Base-by-base conservation (phyloP, 2,888 invertebrate species). In the Aethes cnicana region DNA sequence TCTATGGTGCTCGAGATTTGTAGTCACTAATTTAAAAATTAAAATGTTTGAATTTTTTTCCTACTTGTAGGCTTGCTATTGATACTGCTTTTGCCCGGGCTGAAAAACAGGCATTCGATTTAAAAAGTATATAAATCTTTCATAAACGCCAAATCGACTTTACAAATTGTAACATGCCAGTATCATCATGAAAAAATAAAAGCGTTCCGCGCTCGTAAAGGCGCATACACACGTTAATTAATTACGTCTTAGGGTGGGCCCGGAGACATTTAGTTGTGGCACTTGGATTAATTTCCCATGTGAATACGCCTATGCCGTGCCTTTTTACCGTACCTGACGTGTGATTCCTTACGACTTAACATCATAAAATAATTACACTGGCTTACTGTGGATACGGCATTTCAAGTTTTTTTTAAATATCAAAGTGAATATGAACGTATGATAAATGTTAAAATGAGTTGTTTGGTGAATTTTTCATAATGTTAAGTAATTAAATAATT, bases 281-380 rank as follows among this genome's bases (percentile, higher is more conserved):
- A 84, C 80, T 87, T 78, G 57, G 68, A 44, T 64, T 84, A 78
- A 88, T 87, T 88, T 88, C 87, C 87, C 87, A 69, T 66, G 83
- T 74, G 84, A 58, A 68, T 71, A 65, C 64, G 77, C 77, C 76
- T 82, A 78, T 63, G 71, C 76, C 79, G 73, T 80, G 68, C 82
- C 83, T 83, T 78, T 80, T 73, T 66, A 64, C 68, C n/a, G 64
- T 67, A 56, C 62, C 63, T 56, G 47, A 59, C 61, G 55, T 58
- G 57, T 58, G 56, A 67, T 66, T 75, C 68, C 78, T 81, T 81
- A 74, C 55, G 53, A 49, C 53, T 20, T 36, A 30, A 32, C 43
- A 30, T 32, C 32, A 44, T 44, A 23, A 42, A 42, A 42, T 42
- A 42, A 42, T 42, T 42, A 42, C 39, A 39, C 12, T 42, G 6